Base-by-base conservation (phyloP, 2,888 invertebrate genomes). In the Rhabditophanes sp. region DNA sequence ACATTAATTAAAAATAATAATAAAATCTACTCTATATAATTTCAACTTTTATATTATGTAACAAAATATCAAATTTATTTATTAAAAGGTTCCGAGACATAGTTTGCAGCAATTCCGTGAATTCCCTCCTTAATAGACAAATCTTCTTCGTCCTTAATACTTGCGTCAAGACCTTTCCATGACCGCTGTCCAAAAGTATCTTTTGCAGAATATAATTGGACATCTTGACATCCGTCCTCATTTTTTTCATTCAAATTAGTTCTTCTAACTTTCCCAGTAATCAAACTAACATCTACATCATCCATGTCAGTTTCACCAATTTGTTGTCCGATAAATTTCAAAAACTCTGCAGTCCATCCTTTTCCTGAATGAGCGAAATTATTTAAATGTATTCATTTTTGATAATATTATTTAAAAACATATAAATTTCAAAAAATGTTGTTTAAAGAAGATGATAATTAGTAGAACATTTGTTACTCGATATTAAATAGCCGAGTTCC, bases 141-240 rank as follows among this genome's bases (percentile, higher is more conserved):
- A 0, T 82, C 82, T 16, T 35, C 36, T 42, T 77, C 75, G 53
- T 78, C 81, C n/a, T n/a, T n/a, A n/a, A n/a, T n/a, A n/a, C n/a
- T n/a, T n/a, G n/a, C n/a, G 56, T 85, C 80, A 33, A 88, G 69
- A 1, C 88, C 88, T 59, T 75, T 76, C 85, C 87, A 88, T 2
- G 76, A 75, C 53, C 82, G 71, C 4, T 74, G 70, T 25, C 73
- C 68, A 14, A 82, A 70, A 64, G 69, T 75, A 45, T 75, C 76
- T 11, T 75, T 75, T 68, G 40, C 8, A 30, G 33, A 20, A 19
- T 17, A n/a, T n/a, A n/a, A n/a, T n/a, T n/a, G n/a, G n/a, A n/a
- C 30, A 32, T 40, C 25, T 16, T 35, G 12, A 30, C 35, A 24
- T 7, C 19, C 20, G 2, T 16, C 30, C n/a, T 17, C 7, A 16